A percentile compares a stretch with the other conserved stretches of the same genome.
Conservation (phyloP, 1,140 invertebrate species). For the Neodiprion lecontei region DNA sequence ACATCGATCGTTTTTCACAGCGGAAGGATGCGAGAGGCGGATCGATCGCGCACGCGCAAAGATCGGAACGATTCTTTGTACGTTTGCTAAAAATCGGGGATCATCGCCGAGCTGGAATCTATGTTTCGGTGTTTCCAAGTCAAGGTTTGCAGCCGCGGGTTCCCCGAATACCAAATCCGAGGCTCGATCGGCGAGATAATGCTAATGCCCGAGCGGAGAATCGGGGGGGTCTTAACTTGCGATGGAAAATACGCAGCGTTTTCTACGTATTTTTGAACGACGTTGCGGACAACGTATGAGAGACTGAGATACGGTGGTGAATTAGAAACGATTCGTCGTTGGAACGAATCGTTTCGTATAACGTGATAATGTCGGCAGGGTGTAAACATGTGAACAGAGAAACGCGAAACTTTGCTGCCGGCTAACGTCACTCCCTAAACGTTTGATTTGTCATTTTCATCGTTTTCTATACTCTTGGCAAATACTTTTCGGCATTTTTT, state of each 20-base stretch:
- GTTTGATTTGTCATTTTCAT: too few species aligned
- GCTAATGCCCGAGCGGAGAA: slow-evolving; percentile 44
- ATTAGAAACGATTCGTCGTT: not conserved
- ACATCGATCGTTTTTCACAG: too few species aligned
- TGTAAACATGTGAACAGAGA: too few species aligned
- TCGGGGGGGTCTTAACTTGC: not conserved
- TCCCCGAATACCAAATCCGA: slow-evolving; percentile 40
- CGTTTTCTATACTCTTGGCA: too few species aligned
- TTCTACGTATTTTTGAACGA: not conserved
- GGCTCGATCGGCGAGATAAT: slow-evolving; percentile 33
- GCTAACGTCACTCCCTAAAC: too few species aligned
- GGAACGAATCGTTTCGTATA: too few species aligned
- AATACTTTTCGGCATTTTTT: too few species aligned
- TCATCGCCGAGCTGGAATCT: slow-evolving; percentile 37
- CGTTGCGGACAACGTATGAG: not conserved
- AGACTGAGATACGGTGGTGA: not conserved
- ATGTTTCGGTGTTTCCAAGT: slow-evolving; percentile 51
- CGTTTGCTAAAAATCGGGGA: not conserved
- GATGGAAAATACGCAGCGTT: not conserved
- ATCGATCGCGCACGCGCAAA: too few species aligned
- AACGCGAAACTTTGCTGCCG: too few species aligned
- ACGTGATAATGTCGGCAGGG: not conserved
- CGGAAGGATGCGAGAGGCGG: too few species aligned
- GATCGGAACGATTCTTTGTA: too few species aligned
- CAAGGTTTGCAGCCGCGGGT: slow-evolving; percentile 41